A percentile compares a stretch with the other conserved stretches of the same genome.
Evolutionary conservation across 2,797 vertebrate genomes (phyloP).

Genomic region (Aeoliscus strigatus): DNA sequence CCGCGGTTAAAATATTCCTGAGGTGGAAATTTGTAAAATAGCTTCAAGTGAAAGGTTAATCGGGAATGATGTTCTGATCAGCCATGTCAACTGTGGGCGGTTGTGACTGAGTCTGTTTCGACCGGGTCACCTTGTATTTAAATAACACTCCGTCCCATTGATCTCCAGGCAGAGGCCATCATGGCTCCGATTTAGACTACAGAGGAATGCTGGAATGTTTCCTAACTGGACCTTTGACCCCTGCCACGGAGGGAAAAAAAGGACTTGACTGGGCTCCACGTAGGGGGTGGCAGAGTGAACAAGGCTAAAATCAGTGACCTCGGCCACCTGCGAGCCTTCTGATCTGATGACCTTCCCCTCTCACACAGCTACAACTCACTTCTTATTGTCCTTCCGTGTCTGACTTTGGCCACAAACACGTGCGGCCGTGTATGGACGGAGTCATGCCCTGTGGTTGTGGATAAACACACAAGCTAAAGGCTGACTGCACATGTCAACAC

Average conservation of each 20-base stretch:
- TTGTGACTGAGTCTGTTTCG: constrained; percentile 10
- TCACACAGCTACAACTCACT: constrained; percentile 1
- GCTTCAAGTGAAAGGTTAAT: constrained; percentile 19
- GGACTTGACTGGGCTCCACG: constrained; percentile 6
- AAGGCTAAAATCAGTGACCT: constrained; percentile 34
- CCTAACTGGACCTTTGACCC: constrained; percentile 64
- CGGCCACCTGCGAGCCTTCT: constrained; percentile 61
- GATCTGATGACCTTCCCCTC: constrained; percentile 46
- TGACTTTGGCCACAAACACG: constrained; percentile 13
- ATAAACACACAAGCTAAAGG: constrained; percentile 51
- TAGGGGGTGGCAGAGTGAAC: not conserved
- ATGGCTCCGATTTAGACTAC: constrained; percentile 56
- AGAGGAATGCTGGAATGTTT: constrained; percentile 68
- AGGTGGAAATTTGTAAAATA: too few species aligned
- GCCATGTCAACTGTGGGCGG: constrained; percentile 22
- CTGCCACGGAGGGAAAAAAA: constrained; percentile 24
- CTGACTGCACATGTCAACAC: constrained; percentile 58
- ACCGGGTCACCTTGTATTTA: constrained; percentile 52
- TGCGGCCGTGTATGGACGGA: constrained; percentile 16
- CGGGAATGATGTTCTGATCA: constrained; percentile 27
- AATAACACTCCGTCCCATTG: constrained; percentile 59
- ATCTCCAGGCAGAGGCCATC: constrained; percentile 50
- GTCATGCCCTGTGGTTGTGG: constrained; percentile 40
- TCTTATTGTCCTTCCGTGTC: not conserved
- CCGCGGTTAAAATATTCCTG: constrained; percentile 28